Evolutionary conservation across 2,797 vertebrate species (phyloP), one percentile per base, ranked within the genome.

Genomic region (Meda fulgida): DNA sequence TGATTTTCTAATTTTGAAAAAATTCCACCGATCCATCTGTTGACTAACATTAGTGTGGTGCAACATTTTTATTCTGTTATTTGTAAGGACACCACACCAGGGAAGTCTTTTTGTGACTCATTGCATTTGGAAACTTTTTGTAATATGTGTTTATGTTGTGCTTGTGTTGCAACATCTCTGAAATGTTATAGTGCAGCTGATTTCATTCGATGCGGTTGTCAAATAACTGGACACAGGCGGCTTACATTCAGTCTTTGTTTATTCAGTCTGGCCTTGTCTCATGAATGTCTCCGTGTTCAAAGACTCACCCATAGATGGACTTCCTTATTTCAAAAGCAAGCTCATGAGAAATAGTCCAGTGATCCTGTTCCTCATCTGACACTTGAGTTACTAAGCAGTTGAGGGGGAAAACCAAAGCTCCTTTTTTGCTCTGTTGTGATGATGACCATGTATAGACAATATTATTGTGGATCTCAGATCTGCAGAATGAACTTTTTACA

Each of bases 331-430:
- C 26, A 43, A 78, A 78, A 78, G 78, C 48, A 43, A 16, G 11
- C 26, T 55, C 23, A 58, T 84, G 83, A 84, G 48, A 84, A 84
- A 84, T 78, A 84, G 83, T 84, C 83, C 63, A 84, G 75, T 78
- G 75, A 84, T 84, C n/a, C 36, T 69, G 82, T 84, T 84, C 83
- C 83, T 58, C 83, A 58, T 78, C 73, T 84, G 83, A 84, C 75
- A 69, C 65, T 29, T 1, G 3, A 55, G 73, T 78, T 78, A 84
- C 43, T 38, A 83, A 83, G 81, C 18, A 40, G n/a, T 34, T 78
- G 36, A 58, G 83, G 38, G 81, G 83, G 11, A 60, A 84, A 78
- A 84, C 48, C 72, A 83, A 77, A 67, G 40, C 71, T 65, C 19
- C 38, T 82, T 14, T 31, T 82, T 60, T 43, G 18, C 38, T 9